Percentiles rank a stretch among this genome's conserved stretches.
These are phyloP conservation scores for Oreochromis niloticus DNA, from an alignment of 2,113 vertebrate genomes.

Conservation along the genomic window DNA sequence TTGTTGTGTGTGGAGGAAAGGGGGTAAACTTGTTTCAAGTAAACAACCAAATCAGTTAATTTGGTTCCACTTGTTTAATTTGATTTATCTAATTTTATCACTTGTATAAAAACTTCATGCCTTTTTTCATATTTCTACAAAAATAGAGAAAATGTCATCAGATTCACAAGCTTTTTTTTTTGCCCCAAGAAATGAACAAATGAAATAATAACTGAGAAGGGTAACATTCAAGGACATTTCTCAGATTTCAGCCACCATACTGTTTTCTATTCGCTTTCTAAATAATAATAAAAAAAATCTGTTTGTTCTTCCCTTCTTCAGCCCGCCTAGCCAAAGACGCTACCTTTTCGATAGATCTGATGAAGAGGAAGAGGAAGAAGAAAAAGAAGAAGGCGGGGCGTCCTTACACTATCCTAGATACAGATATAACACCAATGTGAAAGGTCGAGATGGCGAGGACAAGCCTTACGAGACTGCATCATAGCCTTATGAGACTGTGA, in stretches of 20 bases:
- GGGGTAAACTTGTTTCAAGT: too few species aligned
- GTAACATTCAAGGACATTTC: not conserved
- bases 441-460: slow-evolving; percentile 76
- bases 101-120: not conserved
- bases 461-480: slow-evolving; percentile 65
- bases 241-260: not conserved
- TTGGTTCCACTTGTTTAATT: not conserved
- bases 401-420: slow-evolving; percentile 60
- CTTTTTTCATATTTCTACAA: not conserved
- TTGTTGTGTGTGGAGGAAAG: not conserved
- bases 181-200: not conserved
- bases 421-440: slow-evolving; percentile 72
- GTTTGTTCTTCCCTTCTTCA: slow-evolving; percentile 49
- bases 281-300: not conserved
- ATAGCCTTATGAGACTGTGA: not conserved
- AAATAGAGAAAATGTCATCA: not conserved
- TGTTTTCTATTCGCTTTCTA: not conserved
- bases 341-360: slow-evolving; percentile 79
- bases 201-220: not conserved
- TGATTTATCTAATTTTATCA: not conserved
- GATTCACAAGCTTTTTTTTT: not conserved
- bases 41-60: not conserved
- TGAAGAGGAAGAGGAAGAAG: slow-evolving; percentile 88
- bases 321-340: slow-evolving; percentile 79
- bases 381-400: slow-evolving; percentile 70